Conservation (phyloP, 1,140 invertebrate species). For the Thaumatotibia leucotreta region DNA sequence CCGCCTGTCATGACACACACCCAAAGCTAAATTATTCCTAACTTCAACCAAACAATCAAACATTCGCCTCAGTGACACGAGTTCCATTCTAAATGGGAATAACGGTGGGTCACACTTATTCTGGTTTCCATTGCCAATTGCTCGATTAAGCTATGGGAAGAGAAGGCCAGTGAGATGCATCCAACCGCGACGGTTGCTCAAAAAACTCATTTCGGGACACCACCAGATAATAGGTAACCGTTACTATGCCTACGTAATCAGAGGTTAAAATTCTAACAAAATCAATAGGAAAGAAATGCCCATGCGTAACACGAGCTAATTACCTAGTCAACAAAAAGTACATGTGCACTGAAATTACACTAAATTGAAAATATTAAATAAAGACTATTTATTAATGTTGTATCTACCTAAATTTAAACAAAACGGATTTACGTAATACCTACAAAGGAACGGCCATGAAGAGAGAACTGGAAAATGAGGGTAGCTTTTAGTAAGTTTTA, state of each 20-base stretch:
- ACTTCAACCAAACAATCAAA: background rate
- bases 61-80: background rate
- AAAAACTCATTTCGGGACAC: background rate
- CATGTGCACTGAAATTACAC: no score
- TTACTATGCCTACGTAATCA: background rate
- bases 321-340: no score
- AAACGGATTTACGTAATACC: background rate
- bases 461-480: background rate
- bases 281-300: no score
- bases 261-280: no score
- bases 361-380: no score
- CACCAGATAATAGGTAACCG: background rate
- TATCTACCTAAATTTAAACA: no score
- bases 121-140: background rate
- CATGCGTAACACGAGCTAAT: no score
- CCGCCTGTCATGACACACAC: background rate
- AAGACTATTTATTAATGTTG: no score
- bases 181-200: slow-evolving; percentile 4
- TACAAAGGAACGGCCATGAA: background rate
- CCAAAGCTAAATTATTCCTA: background rate
- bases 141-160: background rate
- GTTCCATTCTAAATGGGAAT: background rate
- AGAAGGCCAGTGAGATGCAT: background rate
- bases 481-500: background rate
- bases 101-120: background rate